Base-by-base conservation (phyloP, 2,888 invertebrate species). In the Psococerastis gibbosa region DNA sequence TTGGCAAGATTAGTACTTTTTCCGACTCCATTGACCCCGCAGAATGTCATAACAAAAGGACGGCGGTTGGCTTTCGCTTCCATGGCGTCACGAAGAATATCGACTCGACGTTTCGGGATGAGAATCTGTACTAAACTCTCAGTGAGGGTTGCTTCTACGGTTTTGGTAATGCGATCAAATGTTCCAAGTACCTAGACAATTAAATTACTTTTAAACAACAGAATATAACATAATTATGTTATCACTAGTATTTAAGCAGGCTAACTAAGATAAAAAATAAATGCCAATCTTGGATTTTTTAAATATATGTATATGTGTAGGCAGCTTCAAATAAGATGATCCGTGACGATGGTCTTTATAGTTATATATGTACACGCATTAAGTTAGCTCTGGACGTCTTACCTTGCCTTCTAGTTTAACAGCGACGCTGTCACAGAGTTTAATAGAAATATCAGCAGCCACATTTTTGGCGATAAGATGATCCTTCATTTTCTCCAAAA, bases 1-100 rank as follows among this genome's bases (percentile, higher is more conserved):
- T 99, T 98, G 0, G 98, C 97, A 43, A 98, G 67, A 66, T 99
- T 98, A 2, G 98, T 98, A 0, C 94, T 95, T 57, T 98, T 98
- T 43, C 98, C 98, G 0, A 98, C 98, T 13, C 98, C 98, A 62
- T 99, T 98, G 2, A 89, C 98, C 47, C 98, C 98, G 63, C 98
- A 99, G 59, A 99, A 99, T 0, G 89, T 73, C 69, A 97, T 84
- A 6, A 89, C 80, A 59, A 88, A 99, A 0, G 98, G 95, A n/a
- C 78, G 68, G n/a, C 71, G 70, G 50, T 75, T 70, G 49, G 68
- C 62, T 57, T 80, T 79, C 1, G 92, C 84, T 56, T 97, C 94
- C 55, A 92, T 64, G 11, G 94, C 91, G 61, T 99, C 98, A 32
- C 98, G 73, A 33, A 99, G 68, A 55, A 99, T 92, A 64, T 98